A percentile compares a stretch with the other conserved stretches of the same genome.
Evolutionary conservation across 2,797 vertebrate species (phyloP).

Genomic region (Odontamblyopus rebecca): DNA sequence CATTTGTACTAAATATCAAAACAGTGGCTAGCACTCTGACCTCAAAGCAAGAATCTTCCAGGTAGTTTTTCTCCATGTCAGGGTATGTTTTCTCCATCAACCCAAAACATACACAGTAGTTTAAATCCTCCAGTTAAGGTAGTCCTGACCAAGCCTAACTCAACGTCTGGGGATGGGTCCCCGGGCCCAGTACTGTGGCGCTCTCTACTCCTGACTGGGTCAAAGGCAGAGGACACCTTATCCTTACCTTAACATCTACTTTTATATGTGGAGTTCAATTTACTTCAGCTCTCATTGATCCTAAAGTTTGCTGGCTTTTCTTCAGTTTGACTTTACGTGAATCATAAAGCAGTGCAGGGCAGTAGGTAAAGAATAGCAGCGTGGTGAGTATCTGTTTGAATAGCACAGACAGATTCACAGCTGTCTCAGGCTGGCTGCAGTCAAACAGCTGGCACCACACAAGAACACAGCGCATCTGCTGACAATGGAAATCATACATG

Average conservation of each 20-base stretch:
- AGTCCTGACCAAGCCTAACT: too few relatives aligned
- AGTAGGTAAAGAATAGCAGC: conserved; percentile 35
- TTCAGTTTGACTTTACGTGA: conserved; percentile 23
- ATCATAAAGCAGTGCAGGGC: conserved; percentile 42
- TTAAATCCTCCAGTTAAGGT: too few relatives aligned
- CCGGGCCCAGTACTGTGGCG: too few relatives aligned
- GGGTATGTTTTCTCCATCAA: too few relatives aligned
- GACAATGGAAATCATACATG: conserved; percentile 25
- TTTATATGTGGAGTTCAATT: not conserved
- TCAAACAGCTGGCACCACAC: conserved; percentile 57
- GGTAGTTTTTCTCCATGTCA: too few relatives aligned
- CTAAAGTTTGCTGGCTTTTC: conserved; percentile 15
- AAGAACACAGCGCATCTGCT: conserved; percentile 42
- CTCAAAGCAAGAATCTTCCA: too few relatives aligned
- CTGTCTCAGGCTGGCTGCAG: conserved; percentile 48
- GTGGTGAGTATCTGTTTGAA: conserved; percentile 51
- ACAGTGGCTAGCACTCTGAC: too few relatives aligned
- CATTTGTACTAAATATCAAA: not conserved
- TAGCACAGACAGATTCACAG: conserved; percentile 41
- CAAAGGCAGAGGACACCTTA: too few relatives aligned
- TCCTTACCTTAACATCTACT: too few relatives aligned
- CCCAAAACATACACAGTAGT: too few relatives aligned
- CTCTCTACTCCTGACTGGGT: too few relatives aligned
- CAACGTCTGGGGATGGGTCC: too few relatives aligned
- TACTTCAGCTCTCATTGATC: not conserved